Evolutionary conservation across 2,888 invertebrate genomes (phyloP).

Genomic region (Hedychridium roseum): DNA sequence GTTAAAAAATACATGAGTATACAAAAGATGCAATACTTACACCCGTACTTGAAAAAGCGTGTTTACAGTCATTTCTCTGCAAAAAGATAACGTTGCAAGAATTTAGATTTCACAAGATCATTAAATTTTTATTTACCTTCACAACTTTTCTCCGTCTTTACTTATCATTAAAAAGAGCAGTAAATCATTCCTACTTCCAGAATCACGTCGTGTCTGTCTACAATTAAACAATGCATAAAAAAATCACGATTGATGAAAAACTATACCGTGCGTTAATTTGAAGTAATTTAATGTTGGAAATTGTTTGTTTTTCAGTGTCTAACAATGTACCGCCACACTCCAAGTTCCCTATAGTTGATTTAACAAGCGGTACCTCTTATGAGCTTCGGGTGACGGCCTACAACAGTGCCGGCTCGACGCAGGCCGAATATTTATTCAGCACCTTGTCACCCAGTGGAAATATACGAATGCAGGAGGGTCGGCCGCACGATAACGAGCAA

Average conservation of each 20-base stretch:
- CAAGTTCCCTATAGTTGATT: conserved; percentile 64
- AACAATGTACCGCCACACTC: conserved; percentile 66
- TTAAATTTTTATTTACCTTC: too few relatives aligned
- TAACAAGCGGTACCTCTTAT: conserved; percentile 66
- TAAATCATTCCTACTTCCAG: too few relatives aligned
- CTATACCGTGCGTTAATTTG: background rate
- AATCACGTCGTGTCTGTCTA: too few relatives aligned
- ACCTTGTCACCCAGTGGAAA: conserved; percentile 67
- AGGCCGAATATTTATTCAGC: conserved; percentile 68
- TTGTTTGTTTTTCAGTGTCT: conserved; percentile 58
- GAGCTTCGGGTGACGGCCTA: conserved; percentile 69
- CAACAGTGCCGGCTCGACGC: conserved; percentile 72
- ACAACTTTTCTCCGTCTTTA: too few relatives aligned
- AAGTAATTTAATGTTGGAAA: background rate
- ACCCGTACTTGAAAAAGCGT: too few relatives aligned
- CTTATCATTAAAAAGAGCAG: too few relatives aligned
- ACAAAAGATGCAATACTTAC: too few relatives aligned
- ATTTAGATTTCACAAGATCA: too few relatives aligned
- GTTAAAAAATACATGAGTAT: too few relatives aligned
- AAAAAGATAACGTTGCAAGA: too few relatives aligned
- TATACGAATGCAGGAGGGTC: conserved; percentile 55
- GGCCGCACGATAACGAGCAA: conserved; percentile 46
- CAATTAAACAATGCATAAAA: conserved; percentile 5
- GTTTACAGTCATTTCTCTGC: too few relatives aligned
- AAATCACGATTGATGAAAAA: conserved; percentile 6